These are phyloP conservation scores for Agriotes lineatus DNA, from an alignment of 2,888 invertebrate genomes.

Conservation along the genomic window DNA sequence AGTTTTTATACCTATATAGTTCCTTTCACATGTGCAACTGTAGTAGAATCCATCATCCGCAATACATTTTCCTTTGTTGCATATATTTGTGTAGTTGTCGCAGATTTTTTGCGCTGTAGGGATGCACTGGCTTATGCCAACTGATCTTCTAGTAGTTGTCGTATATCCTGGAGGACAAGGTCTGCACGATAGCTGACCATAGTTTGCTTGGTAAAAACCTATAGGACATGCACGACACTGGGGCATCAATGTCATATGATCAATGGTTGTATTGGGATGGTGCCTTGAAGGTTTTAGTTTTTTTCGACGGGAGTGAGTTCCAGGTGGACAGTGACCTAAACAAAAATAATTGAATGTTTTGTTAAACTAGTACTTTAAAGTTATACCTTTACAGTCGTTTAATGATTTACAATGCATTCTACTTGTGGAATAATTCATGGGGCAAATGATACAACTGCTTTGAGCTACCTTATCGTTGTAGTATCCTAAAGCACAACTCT, in stretches of 20 bases:
- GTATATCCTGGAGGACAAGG: conserved; percentile 70
- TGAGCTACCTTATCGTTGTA: conserved; percentile 72
- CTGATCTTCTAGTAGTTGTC: conserved; percentile 64
- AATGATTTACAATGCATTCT: conserved; percentile 65
- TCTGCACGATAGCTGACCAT: conserved; percentile 71
- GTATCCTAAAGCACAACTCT: conserved; percentile 72
- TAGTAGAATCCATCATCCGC: conserved; percentile 60
- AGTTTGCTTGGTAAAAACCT: conserved; percentile 72
- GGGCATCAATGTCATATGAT: conserved; percentile 68
- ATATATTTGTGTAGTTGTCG: conserved; percentile 65
- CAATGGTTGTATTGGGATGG: conserved; percentile 53
- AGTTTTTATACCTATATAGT: conserved; percentile 70
- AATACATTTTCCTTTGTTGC: conserved; percentile 66
- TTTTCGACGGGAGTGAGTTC: conserved; percentile 65
- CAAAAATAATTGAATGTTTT: not conserved
- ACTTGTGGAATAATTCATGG: conserved; percentile 70
- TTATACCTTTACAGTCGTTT: conserved; percentile 72
- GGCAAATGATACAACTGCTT: conserved; percentile 70
- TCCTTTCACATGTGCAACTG: conserved; percentile 68
- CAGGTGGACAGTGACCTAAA: conserved; percentile 71
- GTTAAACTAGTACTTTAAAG: not conserved
- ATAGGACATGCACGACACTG: conserved; percentile 70
- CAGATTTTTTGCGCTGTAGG: conserved; percentile 68
- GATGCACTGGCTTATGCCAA: conserved; percentile 64
- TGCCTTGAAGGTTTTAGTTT: conserved; percentile 55